These are phyloP conservation scores for Leucozona laternaria DNA, from an alignment of 2,888 invertebrate genomes.

Conservation along the genomic window DNA sequence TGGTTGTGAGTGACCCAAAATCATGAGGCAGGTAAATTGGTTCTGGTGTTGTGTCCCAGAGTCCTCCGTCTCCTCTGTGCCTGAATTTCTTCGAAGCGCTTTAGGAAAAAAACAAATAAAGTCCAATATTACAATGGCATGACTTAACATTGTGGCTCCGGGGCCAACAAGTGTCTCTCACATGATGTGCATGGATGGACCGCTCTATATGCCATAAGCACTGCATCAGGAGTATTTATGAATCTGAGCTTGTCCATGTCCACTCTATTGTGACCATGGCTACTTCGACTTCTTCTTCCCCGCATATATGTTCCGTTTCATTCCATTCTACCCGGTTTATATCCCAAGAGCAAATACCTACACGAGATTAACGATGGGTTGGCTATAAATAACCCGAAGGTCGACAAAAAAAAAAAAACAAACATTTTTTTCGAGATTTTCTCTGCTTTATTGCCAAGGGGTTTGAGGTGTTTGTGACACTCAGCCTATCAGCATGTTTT, in stretches of 20 bases:
- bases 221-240: slow-evolving; percentile 74
- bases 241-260: slow-evolving; percentile 50
- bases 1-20: slow-evolving; percentile 58
- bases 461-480: slow-evolving; percentile 34
- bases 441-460: slow-evolving; percentile 21
- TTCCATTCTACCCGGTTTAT: slow-evolving; percentile 2
- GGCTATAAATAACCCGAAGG: slow-evolving; percentile 74
- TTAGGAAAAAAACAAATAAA: slow-evolving; percentile 64
- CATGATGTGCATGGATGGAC: slow-evolving; percentile 54
- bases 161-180: slow-evolving; percentile 71
- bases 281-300: neutral
- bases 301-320: too few relatives aligned
- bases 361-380: slow-evolving; percentile 72
- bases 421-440: slow-evolving; percentile 36
- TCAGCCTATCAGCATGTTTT: slow-evolving; percentile 38
- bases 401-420: slow-evolving; percentile 60
- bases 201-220: slow-evolving; percentile 58
- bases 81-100: slow-evolving; percentile 50
- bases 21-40: slow-evolving; percentile 63
- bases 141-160: slow-evolving; percentile 65
- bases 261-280: slow-evolving; percentile 29
- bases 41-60: slow-evolving; percentile 33
- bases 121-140: slow-evolving; percentile 47
- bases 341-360: slow-evolving; percentile 73
- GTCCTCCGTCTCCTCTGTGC: slow-evolving; percentile 27